Evolutionary conservation across 2,113 vertebrate genomes (phyloP), one percentile per base, ranked within the genome.

Genomic region (Pelvicachromis taeniatus): DNA sequence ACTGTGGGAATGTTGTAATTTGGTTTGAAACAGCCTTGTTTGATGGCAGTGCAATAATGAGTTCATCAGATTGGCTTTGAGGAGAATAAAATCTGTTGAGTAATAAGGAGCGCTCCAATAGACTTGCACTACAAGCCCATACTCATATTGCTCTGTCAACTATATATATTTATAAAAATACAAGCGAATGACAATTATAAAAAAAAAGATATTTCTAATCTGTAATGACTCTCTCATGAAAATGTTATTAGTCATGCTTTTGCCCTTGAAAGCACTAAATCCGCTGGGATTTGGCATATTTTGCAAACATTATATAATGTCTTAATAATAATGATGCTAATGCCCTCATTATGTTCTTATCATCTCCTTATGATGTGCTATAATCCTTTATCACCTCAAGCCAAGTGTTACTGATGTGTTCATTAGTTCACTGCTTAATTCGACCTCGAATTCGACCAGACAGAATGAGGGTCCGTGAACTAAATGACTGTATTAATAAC

Each of bases 271-370:
- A 84, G 83, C 75, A 61, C 17, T 56, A 21, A 89, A 91, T 91
- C 88, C 65, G 26, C 38, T 81, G 84, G 77, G 88, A 89, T 85
- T 92, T 85, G 82, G 82, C 83, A 53, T 82, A 85, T 89, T 92
- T 86, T 85, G 78, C 68, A 81, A 89, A 87, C 50, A 84, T 90
- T 87, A 89, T 85, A 85, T 89, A 87, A 90, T 77, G 78, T 73
- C 85, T 54, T 78, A 83, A 86, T 92, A 83, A 82, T 89, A 78
- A 82, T 77, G 84, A 87, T 23, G 85, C 90, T 92, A 92, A 93
- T 89, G 78, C 70, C 86, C 90, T 94, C 87, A 93, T 94, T 90
- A 94, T 92, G 90, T 75, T 89, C 84, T 91, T 91, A 91, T 92
- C 85, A 26, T 81, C 80, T 85, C 68, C 90, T 85, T 82, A 80